Evolutionary conservation across 2,888 invertebrate species (phyloP), one percentile per base, ranked within the genome.

Genomic region (Pseudococcus longispinus): DNA sequence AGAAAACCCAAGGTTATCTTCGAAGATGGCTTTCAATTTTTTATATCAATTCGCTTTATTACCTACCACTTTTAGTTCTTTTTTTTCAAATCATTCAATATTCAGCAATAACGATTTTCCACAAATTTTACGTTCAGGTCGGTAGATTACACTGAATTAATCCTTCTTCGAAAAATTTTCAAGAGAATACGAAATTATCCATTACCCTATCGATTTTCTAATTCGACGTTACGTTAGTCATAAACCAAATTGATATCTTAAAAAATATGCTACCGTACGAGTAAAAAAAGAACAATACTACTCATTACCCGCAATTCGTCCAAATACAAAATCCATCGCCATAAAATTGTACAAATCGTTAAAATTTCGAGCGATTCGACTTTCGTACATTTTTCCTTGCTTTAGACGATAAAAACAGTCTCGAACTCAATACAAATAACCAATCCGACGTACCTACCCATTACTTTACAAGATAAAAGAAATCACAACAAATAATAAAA

Each of bases 291-390:
- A 74, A 18, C 29, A 74, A 32, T 3, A 37, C 32, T 5, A 37
- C 29, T 74, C 74, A 32, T 32, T 20, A 32, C 18, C 15, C 32
- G 29, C 74, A 74, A 26, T 29, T 26, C 70, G 74, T 32, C 18
- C n/a, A 8, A 65, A 26, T 26, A 65, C 65, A 1, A 15, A 37
- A 20, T 80, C 37, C 77, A 80, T 80, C 77, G 18, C n/a, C 18
- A n/a, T 42, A 20, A 80, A 80, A 74, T 74, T 74, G 37, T n/a
- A 13, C 32, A 32, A 74, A 74, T 74, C 74, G 74, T 74, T 51
- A 32, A 74, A 74, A 74, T 74, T 74, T 74, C 37, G 37, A 74
- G n/a, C 18, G 13, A 74, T 4, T 20, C 42, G 29, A 13, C 74
- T 29, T 80, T n/a, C 13, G 18, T 74, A 37, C 18, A 74, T 37